Base-by-base conservation (phyloP, 2,888 invertebrate genomes). In the Hypselothyrea guttata region DNA sequence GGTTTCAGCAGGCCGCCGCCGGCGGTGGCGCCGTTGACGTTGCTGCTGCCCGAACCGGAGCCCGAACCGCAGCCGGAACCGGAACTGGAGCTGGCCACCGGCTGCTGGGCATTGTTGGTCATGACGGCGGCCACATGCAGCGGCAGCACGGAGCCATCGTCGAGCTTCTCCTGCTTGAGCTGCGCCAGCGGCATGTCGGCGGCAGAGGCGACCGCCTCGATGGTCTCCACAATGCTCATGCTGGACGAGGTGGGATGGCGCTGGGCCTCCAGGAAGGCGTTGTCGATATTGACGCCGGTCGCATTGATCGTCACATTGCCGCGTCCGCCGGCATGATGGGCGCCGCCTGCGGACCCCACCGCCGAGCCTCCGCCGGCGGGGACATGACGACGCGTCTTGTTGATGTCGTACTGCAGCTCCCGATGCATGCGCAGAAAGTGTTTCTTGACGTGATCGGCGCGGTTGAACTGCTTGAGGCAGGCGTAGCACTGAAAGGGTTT, bases 401-500 rank as follows among this genome's bases (percentile, higher is more conserved):
- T 94, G 56, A 96, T 91, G 86, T 97, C 97, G 88, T 97, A 97
- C 1, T 94, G 94, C 88, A 96, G 94, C 81, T 97, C 97, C 37
- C 97, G 93, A 87, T 97, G 97, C 96, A 97, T 97, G 72, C 97
- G 92, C 71, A 96, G 91, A 86, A 97, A 97, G 90, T 97, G 97
- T 87, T 97, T 97, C 90, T 97, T 97, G 40, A 97, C 97, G 88
- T 97, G 97, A 90, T 97, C 97, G 33, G 97, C 97, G 47, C 97
- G 92, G 90, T 97, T 97, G 91, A 97, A 97, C 89, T 97, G 96
- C 90, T 97, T 97, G 88, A 95, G 94, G 88, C 97, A 97, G 28
- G 97, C 94, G 89, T 97, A 97, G 90, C 97, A 97, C 88, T 97
- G 96, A 89, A 97, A 97, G 4, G 97, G 97, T 88, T 97, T 97